Base-by-base conservation (phyloP, 2,797 vertebrate species). In the Borostomias antarcticus region DNA sequence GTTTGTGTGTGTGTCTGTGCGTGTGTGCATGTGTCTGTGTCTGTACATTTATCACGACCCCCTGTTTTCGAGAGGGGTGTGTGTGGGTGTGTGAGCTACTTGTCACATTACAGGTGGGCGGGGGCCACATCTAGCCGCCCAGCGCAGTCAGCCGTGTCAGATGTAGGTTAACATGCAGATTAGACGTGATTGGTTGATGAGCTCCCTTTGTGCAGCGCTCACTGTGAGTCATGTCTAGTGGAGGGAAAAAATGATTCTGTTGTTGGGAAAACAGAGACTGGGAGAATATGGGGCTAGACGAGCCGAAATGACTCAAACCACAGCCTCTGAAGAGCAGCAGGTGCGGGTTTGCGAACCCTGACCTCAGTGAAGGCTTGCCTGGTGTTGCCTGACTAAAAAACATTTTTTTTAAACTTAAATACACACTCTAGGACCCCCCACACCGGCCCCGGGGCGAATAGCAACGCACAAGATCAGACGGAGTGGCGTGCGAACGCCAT, bases 41-140 rank as follows among this genome's bases (percentile, higher is more conserved):
- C n/a, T n/a, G n/a, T n/a, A n/a, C n/a, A n/a, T n/a, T n/a, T n/a
- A n/a, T n/a, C n/a, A n/a, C n/a, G n/a, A n/a, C n/a, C n/a, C 11
- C 29, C 48, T 6, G 23, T 53, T 13, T 10, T 28, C 8, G 23
- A 28, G 51, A 26, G 23, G 13, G 23, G 32, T 33, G 47, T 9
- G 43, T 43, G 43, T 50, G 6, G 1, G 45, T 21, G 10, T 21
- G 10, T 30, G 29, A 30, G 32, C n/a, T 56, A 56, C 28, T 28
- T 56, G 29, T 30, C 28, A 58, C 57, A 40, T 37, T 21, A 13
- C 33, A 58, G 19, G 33, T 58, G 21, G 33, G 57, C 13, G 57
- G 19, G 2, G 33, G 32, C 10, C 32, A 58, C 57, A 37, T 13
- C n/a, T n/a, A n/a, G n/a, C n/a, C n/a, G 32, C 37, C 19, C 11